A percentile compares a stretch with the other conserved stretches of the same genome.
Conservation (phyloP, 2,797 vertebrate genomes). For the Meriones psammophilus region DNA sequence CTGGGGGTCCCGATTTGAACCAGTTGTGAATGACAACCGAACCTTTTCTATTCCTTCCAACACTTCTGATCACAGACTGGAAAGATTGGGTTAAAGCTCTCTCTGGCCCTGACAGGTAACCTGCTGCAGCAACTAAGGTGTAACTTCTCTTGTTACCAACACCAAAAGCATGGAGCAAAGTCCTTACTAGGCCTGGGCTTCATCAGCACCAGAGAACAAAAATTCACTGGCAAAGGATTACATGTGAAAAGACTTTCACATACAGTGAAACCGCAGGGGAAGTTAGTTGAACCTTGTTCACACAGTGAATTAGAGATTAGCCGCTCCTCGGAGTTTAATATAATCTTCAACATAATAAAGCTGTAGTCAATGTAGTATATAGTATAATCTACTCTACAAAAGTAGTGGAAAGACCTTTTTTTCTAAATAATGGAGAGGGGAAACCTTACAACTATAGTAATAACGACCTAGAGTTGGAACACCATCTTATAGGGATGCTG, state of each 20-base stretch:
- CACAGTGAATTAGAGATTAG: slow-evolving; percentile 5
- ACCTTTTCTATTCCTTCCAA: background rate
- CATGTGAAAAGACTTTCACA: background rate
- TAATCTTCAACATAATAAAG: background rate
- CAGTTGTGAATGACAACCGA: background rate
- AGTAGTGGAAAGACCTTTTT: background rate
- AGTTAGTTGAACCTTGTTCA: background rate
- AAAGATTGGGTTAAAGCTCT: background rate
- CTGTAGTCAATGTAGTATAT: background rate
- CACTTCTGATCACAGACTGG: background rate
- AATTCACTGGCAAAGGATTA: background rate
- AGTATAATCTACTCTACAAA: background rate
- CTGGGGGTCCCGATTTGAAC: background rate
- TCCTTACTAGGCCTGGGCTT: background rate
- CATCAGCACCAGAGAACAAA: background rate
- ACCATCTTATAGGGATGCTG: background rate
- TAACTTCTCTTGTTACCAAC: background rate
- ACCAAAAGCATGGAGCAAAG: background rate
- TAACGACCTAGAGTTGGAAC: background rate
- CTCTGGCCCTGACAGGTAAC: background rate
- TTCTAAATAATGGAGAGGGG: background rate
- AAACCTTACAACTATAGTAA: background rate
- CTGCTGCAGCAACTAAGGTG: background rate
- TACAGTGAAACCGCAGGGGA: background rate
- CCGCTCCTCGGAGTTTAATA: background rate